Conservation (phyloP, 2,113 vertebrate species). For the Eleginops maclovinus region DNA sequence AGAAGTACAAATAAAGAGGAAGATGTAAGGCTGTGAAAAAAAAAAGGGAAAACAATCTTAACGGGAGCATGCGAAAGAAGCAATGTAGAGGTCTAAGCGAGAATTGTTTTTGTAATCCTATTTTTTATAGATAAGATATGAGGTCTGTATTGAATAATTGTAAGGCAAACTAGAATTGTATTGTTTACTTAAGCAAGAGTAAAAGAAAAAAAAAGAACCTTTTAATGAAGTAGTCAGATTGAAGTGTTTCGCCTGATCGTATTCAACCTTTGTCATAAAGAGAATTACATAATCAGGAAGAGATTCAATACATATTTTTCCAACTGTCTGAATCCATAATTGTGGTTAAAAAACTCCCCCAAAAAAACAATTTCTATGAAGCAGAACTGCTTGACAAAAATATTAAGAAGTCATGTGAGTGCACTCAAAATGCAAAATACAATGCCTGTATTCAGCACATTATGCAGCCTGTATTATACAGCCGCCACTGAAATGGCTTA, state of each 20-base stretch:
- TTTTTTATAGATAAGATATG: not conserved
- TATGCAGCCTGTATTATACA: not conserved
- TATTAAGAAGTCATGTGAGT: not conserved
- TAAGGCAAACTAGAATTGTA: slow-evolving; percentile 3
- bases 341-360: slow-evolving; percentile 7
- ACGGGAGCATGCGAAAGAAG: not conserved
- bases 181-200: slow-evolving; percentile 5
- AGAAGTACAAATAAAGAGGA: not conserved
- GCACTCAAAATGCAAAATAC: slow-evolving; percentile 42
- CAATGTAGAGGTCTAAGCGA: not conserved
- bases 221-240: slow-evolving; percentile 23
- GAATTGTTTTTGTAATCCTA: not conserved
- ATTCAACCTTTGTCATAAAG: slow-evolving; percentile 30
- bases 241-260: slow-evolving; percentile 17
- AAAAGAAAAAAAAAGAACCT: slow-evolving; percentile 9
- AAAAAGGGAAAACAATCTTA: slow-evolving; percentile 3
- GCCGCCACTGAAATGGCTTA: slow-evolving; percentile 14
- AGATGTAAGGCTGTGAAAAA: slow-evolving; percentile 13
- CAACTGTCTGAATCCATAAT: slow-evolving; percentile 3
- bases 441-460: not conserved
- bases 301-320: slow-evolving; percentile 10
- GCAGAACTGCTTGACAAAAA: not conserved
- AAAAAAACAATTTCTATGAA: slow-evolving; percentile 32
- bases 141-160: slow-evolving; percentile 10
- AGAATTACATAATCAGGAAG: slow-evolving; percentile 10